Evolutionary conservation across 1,140 invertebrate species (phyloP).

Genomic region (Trigoniulus corallinus): DNA sequence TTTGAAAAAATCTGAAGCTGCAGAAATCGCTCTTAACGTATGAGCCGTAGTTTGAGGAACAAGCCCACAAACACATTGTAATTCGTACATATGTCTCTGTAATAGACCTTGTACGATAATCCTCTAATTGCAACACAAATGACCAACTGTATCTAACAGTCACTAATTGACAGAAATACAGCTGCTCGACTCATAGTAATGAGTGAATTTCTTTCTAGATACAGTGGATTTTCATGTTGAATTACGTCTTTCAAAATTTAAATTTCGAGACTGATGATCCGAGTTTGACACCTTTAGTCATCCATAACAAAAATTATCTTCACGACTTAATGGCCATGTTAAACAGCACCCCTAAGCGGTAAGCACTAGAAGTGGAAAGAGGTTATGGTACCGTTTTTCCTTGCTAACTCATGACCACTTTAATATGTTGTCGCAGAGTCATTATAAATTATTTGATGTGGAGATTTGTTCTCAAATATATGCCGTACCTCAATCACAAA

Average conservation of each 20-base stretch:
- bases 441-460: constrained; percentile 37
- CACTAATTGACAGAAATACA: too few species aligned
- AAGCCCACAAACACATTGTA: too few species aligned
- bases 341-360: not conserved
- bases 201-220: constrained; percentile 20
- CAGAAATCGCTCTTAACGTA: too few species aligned
- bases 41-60: too few species aligned
- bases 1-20: too few species aligned
- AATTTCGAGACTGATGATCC: constrained; percentile 16
- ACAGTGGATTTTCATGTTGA: constrained; percentile 27
- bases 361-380: not conserved
- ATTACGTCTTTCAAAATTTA: constrained; percentile 22
- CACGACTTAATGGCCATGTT: constrained; percentile 22
- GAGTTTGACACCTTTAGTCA: constrained; percentile 27
- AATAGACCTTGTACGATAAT: too few species aligned
- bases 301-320: constrained; percentile 33
- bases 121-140: too few species aligned
- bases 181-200: not conserved
- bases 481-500: constrained; percentile 32
- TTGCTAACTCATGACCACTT: not conserved
- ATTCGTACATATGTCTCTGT: too few species aligned
- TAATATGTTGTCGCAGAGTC: constrained; percentile 19
- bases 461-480: constrained; percentile 33
- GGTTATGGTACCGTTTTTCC: not conserved
- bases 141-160: too few species aligned